Percentiles rank a stretch among this genome's conserved stretches.
Conservation (phyloP, 1,140 invertebrate genomes). For the Agraylea sexmaculata region DNA sequence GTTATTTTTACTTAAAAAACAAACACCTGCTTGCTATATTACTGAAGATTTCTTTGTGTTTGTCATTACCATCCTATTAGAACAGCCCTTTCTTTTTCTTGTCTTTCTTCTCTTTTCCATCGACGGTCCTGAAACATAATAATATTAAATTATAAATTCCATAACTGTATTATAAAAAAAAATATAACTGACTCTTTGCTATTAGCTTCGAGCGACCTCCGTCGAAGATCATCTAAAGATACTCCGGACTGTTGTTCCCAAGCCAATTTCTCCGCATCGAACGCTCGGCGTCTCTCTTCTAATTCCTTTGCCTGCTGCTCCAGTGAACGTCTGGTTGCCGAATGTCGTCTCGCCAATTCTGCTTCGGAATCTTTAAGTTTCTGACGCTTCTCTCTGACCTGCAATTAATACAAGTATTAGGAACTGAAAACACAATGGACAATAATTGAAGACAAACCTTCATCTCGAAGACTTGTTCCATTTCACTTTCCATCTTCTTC, state of each 20-base stretch:
- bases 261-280: slow-evolving; percentile 73
- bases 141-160: too few species aligned
- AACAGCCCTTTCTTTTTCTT: slow-evolving; percentile 46
- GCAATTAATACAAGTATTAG: slow-evolving; percentile 33
- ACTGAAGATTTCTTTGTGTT: too few species aligned
- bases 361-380: slow-evolving; percentile 87
- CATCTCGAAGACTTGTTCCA: slow-evolving; percentile 87
- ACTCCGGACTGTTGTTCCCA: slow-evolving; percentile 88
- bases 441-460: slow-evolving; percentile 27
- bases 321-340: slow-evolving; percentile 50
- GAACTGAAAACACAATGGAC: neutral
- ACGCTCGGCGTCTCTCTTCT: slow-evolving; percentile 76
- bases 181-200: slow-evolving; percentile 65
- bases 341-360: slow-evolving; percentile 57
- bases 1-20: neutral
- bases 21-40: too few species aligned
- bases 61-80: slow-evolving; percentile 25
- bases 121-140: slow-evolving; percentile 34
- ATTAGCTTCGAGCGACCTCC: slow-evolving; percentile 73
- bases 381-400: slow-evolving; percentile 85
- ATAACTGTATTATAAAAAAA: neutral
- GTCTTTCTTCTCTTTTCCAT: slow-evolving; percentile 42
- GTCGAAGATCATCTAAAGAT: slow-evolving; percentile 73
- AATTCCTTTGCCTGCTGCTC: slow-evolving; percentile 83
- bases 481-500: slow-evolving; percentile 92